Evolutionary conservation across 2,113 vertebrate species (phyloP), one percentile per base, ranked within the genome.

Genomic region (Fregata magnificens): DNA sequence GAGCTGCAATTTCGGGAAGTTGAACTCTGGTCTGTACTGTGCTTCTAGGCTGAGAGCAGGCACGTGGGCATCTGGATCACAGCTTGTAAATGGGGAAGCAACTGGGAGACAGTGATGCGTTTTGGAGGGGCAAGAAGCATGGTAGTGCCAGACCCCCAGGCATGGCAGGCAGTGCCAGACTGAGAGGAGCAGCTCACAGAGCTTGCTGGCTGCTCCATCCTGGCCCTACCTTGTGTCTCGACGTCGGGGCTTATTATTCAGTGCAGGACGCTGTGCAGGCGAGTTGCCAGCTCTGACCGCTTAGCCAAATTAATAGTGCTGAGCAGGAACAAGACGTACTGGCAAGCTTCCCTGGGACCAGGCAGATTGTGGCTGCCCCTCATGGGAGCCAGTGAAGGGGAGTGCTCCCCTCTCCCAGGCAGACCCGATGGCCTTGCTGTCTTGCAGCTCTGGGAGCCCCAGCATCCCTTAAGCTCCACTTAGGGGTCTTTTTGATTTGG

Each of bases 321-420:
- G 73, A 50, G 38, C 13, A 8, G 89, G 95, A 97, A 95, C 91
- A 95, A 85, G 81, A 26, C 6, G 82, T 97, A 82, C 95, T 89
- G 91, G 89, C 9, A 0, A 70, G 81, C 31, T 73, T 93, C 78
- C 55, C 78, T 49, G 55, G 66, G 84, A 61, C 61, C 45, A 36
- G 36, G 88, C 47, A 20, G 59, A 19, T 36, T 0, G 0, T 36
- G 67, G 70, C 79, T 86, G 50, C 15, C 58, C 56, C 19, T 7
- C 5, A 4, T 20, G 24, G 40, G 49, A 87, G 32, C 17, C 44
- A 18, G 55, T 2, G 1, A 20, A 29, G 7, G 36, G 70, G 53
- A 34, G 31, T 31, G 16, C 40, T 92, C 34, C 58, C 31, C 24
- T 82, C 49, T 88, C 17, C n/a, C 65, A 28, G 40, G 34, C 65